Percentiles rank a stretch among this genome's conserved stretches.
Conservation (phyloP, 2,888 invertebrate genomes). For the Nudaria mundana region DNA sequence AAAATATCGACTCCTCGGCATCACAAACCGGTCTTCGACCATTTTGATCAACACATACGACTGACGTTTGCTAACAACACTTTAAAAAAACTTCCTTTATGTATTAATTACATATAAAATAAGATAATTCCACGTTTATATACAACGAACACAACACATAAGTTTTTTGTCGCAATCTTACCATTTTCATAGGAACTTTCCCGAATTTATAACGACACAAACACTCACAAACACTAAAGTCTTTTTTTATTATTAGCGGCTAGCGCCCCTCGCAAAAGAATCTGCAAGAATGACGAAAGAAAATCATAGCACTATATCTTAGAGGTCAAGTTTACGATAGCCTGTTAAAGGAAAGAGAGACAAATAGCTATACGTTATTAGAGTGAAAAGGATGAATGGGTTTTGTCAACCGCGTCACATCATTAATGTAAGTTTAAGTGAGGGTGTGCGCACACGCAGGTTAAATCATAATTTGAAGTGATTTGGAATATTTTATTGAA, state of each 20-base stretch:
- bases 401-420: conserved; percentile 23
- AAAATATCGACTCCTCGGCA: conserved; percentile 21
- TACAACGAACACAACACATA: conserved; percentile 19
- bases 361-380: conserved; percentile 1
- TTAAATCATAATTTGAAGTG: too few species aligned
- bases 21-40: conserved; percentile 34
- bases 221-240: conserved; percentile 32
- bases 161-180: conserved; percentile 31
- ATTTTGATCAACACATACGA: conserved; percentile 30
- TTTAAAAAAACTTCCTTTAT: conserved; percentile 33
- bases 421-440: conserved; percentile 17
- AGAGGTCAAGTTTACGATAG: conserved; percentile 72
- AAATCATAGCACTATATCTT: conserved; percentile 41
- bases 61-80: conserved; percentile 26
- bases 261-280: conserved; percentile 41
- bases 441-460: conserved; percentile 47
- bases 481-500: too few species aligned
- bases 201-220: conserved; percentile 37
- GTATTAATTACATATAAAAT: conserved; percentile 23
- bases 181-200: conserved; percentile 35
- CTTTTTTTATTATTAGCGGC: conserved; percentile 33
- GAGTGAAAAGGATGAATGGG: conserved; percentile 37
- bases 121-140: conserved; percentile 23
- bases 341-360: conserved; percentile 37
- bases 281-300: conserved; percentile 55